A percentile compares a stretch with the other conserved stretches of the same genome.
Evolutionary conservation across 23 tunicate genomes (phyloP).

Genomic region (Ascidia mentula): DNA sequence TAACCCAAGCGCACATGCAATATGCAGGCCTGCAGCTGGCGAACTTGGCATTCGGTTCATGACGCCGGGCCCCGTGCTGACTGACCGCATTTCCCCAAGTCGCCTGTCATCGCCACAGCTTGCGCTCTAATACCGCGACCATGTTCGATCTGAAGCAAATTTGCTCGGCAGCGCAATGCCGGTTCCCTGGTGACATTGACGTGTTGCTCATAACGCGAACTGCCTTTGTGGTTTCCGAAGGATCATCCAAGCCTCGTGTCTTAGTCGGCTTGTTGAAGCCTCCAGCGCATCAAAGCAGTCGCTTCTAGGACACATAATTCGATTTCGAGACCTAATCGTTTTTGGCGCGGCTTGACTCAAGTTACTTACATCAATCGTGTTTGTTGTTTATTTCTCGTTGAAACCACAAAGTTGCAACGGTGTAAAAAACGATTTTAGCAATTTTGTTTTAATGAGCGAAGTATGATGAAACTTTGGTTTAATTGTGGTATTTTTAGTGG

Average conservation of each 20-base stretch:
- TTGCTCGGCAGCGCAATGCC: neutral
- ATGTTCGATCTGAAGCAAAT: neutral
- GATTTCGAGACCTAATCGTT: neutral
- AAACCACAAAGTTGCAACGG: no score
- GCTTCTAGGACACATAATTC: neutral
- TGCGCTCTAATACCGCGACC: neutral
- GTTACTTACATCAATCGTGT: no score
- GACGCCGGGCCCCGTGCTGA: neutral
- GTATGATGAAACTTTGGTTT: no score
- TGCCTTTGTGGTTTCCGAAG: slow-evolving; percentile 8
- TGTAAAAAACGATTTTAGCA: no score
- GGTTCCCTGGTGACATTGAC: neutral
- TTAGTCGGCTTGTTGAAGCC: neutral
- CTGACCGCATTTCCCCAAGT: slow-evolving; percentile 1
- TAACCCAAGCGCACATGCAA: no score
- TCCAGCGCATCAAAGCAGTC: neutral
- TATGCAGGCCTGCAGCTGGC: no score
- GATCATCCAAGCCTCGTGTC: neutral
- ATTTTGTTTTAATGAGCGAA: no score
- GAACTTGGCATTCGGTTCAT: neutral
- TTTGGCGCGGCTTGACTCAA: no score
- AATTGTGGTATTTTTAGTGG: no score
- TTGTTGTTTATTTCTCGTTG: no score
- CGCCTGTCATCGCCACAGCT: neutral
- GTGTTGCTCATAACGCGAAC: slow-evolving; percentile 9